A percentile compares a stretch with the other conserved stretches of the same genome.
Conservation (phyloP, 2,113 vertebrate genomes). For the Oenanthe melanoleuca region DNA sequence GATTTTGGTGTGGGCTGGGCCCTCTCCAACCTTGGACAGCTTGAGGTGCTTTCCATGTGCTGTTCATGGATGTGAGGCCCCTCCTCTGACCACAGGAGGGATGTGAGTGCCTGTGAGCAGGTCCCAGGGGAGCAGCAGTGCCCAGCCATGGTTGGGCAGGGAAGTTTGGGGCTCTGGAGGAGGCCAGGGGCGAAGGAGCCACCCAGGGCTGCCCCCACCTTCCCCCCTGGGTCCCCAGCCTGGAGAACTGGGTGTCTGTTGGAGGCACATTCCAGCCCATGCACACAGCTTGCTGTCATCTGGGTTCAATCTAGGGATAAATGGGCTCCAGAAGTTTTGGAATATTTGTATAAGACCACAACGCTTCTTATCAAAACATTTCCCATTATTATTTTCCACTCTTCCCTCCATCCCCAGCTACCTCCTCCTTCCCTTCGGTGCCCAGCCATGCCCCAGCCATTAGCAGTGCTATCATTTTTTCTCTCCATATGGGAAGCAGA, state of each 20-base stretch:
- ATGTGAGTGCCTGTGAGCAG: neutral
- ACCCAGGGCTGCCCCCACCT: accelerated
- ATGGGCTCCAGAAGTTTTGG: conserved; percentile 58
- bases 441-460: neutral
- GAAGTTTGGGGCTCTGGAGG: neutral
- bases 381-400: conserved; percentile 53
- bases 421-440: conserved; percentile 18
- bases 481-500: conserved; percentile 4
- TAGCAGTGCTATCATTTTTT: neutral
- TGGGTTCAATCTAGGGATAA: conserved; percentile 53
- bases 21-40: neutral
- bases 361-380: conserved; percentile 58
- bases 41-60: neutral
- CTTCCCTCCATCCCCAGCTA: conserved; percentile 2
- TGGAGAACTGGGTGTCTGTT: neutral
- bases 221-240: neutral
- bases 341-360: conserved; percentile 54
- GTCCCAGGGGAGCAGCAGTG: neutral
- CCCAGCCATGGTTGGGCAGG: accelerated
- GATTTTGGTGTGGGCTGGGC: neutral
- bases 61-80: neutral
- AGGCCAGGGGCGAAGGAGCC: accelerated
- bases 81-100: neutral
- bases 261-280: conserved; percentile 47
- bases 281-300: conserved; percentile 10